phyloP scores from a whole-genome alignment of 2,888 invertebrate genomes.

The Fragum fragum region DNA sequence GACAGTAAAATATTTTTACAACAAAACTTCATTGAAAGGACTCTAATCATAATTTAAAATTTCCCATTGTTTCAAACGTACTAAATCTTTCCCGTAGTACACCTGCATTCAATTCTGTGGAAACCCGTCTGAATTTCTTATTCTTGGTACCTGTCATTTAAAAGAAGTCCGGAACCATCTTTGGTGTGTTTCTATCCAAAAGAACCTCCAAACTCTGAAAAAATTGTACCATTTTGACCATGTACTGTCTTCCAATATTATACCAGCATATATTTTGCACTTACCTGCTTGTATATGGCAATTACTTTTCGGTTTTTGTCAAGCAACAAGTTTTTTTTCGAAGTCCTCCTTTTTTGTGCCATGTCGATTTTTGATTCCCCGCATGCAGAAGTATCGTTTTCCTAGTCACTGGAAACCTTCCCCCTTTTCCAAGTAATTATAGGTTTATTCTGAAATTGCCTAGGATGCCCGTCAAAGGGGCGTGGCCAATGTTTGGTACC shows the following conservation, averaged over 20 bases:
- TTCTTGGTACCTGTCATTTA: slow-evolving; percentile 11
- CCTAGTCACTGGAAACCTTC: slow-evolving; percentile 24
- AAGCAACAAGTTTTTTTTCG: background rate
- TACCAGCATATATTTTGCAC: too few relatives aligned
- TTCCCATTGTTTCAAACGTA: slow-evolving; percentile 53
- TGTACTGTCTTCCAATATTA: too few relatives aligned
- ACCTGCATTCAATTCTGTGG: slow-evolving; percentile 53
- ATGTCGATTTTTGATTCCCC: slow-evolving; percentile 13
- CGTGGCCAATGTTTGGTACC: slow-evolving; percentile 49
- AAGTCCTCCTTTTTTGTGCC: background rate
- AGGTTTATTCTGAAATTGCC: slow-evolving; percentile 48
- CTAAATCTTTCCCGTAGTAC: slow-evolving; percentile 51
- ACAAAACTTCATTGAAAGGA: slow-evolving; percentile 45
- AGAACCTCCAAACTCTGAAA: too few relatives aligned
- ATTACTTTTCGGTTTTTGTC: too few relatives aligned
- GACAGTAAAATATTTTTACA: slow-evolving; percentile 18
- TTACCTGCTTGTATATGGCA: too few relatives aligned
- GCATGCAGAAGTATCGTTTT: slow-evolving; percentile 33
- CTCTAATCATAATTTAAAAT: slow-evolving; percentile 46
- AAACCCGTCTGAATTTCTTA: slow-evolving; percentile 25
- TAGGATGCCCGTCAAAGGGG: slow-evolving; percentile 57
- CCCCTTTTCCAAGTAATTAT: slow-evolving; percentile 42
- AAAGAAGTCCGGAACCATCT: background rate
- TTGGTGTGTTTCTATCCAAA: background rate
- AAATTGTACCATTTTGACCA: background rate